Evolutionary conservation across 2,797 vertebrate species (phyloP).

Genomic region (Enteromius anoplus): DNA sequence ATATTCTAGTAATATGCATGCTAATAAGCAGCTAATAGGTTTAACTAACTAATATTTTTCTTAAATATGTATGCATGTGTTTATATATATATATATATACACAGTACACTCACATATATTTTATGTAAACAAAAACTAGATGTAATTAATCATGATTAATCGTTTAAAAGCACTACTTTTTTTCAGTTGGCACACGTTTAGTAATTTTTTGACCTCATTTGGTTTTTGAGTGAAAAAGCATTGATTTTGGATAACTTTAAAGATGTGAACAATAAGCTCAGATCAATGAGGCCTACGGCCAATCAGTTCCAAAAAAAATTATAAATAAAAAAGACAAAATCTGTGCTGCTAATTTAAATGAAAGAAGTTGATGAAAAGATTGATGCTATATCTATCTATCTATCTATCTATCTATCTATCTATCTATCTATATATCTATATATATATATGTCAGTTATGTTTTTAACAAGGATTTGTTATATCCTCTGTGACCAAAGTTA

Average conservation of each 20-base stretch:
- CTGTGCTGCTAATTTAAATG: not conserved
- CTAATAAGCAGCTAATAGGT: no score
- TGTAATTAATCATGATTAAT: no score
- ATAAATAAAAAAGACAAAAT: not conserved
- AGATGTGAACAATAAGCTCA: not conserved
- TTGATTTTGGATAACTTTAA: not conserved
- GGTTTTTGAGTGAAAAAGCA: not conserved
- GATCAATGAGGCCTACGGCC: not conserved
- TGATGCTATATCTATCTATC: not conserved
- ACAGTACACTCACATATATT: no score
- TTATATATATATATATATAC: no score
- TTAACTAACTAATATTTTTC: no score
- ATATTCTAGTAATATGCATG: no score
- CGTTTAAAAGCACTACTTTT: not conserved
- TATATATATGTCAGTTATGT: no score
- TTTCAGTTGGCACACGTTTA: not conserved
- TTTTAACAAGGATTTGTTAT: no score
- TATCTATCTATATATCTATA: no score
- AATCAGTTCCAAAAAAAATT: not conserved
- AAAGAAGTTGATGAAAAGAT: not conserved
- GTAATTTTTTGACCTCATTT: not conserved
- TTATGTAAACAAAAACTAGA: no score
- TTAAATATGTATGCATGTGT: no score
- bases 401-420: no score
- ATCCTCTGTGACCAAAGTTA: not conserved